phyloP scores from a whole-genome alignment of 2,797 vertebrate species.

The Vespertilio murinus region DNA sequence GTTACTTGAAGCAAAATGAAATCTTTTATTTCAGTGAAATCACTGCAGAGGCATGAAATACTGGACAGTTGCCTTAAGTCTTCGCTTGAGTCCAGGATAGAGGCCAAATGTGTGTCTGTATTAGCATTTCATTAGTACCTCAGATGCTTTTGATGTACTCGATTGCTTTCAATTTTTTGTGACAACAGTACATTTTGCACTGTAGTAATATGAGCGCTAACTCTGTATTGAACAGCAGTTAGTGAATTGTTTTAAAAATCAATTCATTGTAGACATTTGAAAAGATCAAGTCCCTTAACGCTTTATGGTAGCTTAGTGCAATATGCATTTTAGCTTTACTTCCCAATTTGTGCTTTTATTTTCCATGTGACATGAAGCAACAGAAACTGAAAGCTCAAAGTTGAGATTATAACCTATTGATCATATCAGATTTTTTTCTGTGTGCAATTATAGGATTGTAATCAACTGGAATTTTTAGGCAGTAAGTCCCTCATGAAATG shows the following conservation, averaged over 20 bases:
- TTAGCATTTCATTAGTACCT: constrained; percentile 51
- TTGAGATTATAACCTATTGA: constrained; percentile 65
- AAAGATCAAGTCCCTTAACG: constrained; percentile 31
- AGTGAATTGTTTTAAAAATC: constrained; percentile 49
- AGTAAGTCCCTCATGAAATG: constrained; percentile 67
- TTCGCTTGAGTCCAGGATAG: constrained; percentile 53
- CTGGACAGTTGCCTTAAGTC: constrained; percentile 63
- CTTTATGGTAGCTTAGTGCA: constrained; percentile 73
- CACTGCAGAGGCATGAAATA: constrained; percentile 52
- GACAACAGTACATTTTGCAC: constrained; percentile 62
- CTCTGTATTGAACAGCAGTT: constrained; percentile 42
- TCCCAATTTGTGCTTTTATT: constrained; percentile 62
- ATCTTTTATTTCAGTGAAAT: constrained; percentile 59
- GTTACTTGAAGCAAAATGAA: constrained; percentile 74
- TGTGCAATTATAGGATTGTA: constrained; percentile 54
- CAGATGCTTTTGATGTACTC: constrained; percentile 14
- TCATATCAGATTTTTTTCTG: constrained; percentile 55
- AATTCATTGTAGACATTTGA: constrained; percentile 4
- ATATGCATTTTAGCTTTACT: constrained; percentile 68
- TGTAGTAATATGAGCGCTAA: constrained; percentile 42
- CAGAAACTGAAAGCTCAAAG: constrained; percentile 55
- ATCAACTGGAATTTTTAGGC: constrained; percentile 78
- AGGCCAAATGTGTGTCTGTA: not conserved
- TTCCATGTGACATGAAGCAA: constrained; percentile 62
- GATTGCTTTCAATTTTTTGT: constrained; percentile 61